Percentiles rank a stretch among this genome's conserved stretches.
These are phyloP conservation scores for Symphodus melops DNA, from an alignment of 2,113 vertebrate genomes.

Conservation along the genomic window DNA sequence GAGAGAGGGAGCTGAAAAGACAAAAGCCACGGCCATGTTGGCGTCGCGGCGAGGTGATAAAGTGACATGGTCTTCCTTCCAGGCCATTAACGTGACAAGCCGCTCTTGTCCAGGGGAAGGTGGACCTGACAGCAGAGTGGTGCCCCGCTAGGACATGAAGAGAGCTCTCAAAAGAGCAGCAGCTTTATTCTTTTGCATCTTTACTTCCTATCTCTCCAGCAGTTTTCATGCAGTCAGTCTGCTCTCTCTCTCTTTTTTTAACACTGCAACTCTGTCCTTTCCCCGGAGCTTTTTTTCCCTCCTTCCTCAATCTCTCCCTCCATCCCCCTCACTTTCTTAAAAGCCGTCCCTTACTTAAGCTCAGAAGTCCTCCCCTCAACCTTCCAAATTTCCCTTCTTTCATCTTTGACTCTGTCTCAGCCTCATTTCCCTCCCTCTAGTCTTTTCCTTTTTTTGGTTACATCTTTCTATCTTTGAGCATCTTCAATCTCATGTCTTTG, in stretches of 20 bases:
- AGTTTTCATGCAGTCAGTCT: constrained; percentile 43
- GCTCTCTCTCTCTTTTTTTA: constrained; percentile 3
- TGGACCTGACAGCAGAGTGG: constrained; percentile 64
- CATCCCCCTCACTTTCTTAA: constrained; percentile 56
- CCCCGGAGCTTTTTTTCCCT: constrained; percentile 30
- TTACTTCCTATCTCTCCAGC: constrained; percentile 18
- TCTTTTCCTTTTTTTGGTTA: not conserved
- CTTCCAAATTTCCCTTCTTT: constrained; percentile 47
- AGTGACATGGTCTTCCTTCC: constrained; percentile 72
- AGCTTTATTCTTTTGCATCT: constrained; percentile 16
- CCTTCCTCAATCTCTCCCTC: constrained; percentile 32
- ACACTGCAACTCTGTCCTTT: constrained; percentile 41
- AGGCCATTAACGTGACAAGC: constrained; percentile 75
- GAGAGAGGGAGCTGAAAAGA: constrained; percentile 68
- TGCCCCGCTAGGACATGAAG: constrained; percentile 47
- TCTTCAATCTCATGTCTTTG: constrained; percentile 16
- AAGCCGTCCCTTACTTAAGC: constrained; percentile 60
- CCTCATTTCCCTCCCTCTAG: constrained; percentile 15
- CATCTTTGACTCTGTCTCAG: constrained; percentile 40
- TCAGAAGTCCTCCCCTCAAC: constrained; percentile 43
- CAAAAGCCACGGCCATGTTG: constrained; percentile 69
- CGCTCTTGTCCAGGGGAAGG: constrained; percentile 57
- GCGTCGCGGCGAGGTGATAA: constrained; percentile 62
- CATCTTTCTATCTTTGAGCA: constrained; percentile 27
- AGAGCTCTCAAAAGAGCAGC: constrained; percentile 54